Evolutionary conservation across 2,797 vertebrate species (phyloP).

Genomic region (Decapterus maruadsi): DNA sequence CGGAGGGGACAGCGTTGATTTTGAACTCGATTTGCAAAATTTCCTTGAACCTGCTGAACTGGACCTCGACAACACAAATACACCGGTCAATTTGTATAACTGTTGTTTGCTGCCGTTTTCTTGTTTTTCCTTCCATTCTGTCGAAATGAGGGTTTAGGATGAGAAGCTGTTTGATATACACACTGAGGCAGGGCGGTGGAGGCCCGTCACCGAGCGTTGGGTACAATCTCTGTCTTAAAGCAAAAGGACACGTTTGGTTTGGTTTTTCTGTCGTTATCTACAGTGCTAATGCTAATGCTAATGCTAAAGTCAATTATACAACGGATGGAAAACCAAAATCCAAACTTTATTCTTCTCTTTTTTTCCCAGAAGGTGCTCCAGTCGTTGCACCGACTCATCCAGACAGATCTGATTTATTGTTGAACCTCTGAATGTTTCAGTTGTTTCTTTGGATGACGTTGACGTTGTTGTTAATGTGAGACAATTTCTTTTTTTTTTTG

Average conservation of each 20-base stretch:
- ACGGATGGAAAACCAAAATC: neutral
- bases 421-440: neutral
- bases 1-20: slow-evolving; percentile 16
- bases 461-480: neutral
- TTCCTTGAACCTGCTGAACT: slow-evolving; percentile 44
- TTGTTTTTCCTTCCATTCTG: slow-evolving; percentile 66
- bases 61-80: slow-evolving; percentile 69
- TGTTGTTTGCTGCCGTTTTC: slow-evolving; percentile 68
- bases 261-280: neutral
- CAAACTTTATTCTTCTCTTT: neutral
- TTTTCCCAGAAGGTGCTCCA: slow-evolving; percentile 1
- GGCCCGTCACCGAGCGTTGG: neutral
- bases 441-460: neutral
- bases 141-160: slow-evolving; percentile 58
- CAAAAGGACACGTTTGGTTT: neutral
- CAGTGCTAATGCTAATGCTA: slow-evolving; percentile 6
- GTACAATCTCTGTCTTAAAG: neutral
- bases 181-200: slow-evolving; percentile 55
- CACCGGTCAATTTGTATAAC: slow-evolving; percentile 79
- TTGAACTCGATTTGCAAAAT: slow-evolving; percentile 46
- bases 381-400: neutral
- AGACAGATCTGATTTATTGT: neutral
- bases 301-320: neutral
- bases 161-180: slow-evolving; percentile 31
- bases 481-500: neutral